phyloP scores from a whole-genome alignment of 2,113 vertebrate species.

The Sinosuthora webbiana region DNA sequence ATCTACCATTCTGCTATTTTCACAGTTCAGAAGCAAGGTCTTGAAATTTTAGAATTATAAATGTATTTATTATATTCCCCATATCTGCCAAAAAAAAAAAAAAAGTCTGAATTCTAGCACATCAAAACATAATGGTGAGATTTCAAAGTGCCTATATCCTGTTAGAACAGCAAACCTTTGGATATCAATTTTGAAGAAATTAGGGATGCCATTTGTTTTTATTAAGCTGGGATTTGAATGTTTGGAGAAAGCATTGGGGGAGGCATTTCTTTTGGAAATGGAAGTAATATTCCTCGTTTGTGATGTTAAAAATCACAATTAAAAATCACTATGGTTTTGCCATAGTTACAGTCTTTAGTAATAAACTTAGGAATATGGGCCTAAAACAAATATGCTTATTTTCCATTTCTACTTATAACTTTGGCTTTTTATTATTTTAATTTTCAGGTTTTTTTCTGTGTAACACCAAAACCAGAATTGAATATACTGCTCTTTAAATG shows the following conservation, averaged over 20 bases:
- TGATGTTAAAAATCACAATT: slow-evolving; percentile 69
- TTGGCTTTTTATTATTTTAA: slow-evolving; percentile 21
- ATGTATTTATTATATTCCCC: slow-evolving; percentile 54
- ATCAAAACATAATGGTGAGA: slow-evolving; percentile 66
- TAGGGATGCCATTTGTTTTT: slow-evolving; percentile 79
- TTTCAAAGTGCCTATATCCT: slow-evolving; percentile 59
- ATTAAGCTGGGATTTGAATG: slow-evolving; percentile 84
- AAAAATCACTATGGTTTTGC: too few relatives aligned
- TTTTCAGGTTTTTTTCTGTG: background rate
- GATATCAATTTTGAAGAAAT: slow-evolving; percentile 74
- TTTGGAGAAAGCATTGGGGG: slow-evolving; percentile 69
- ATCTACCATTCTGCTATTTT: slow-evolving; percentile 10
- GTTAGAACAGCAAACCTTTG: slow-evolving; percentile 66
- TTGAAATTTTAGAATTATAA: slow-evolving; percentile 60
- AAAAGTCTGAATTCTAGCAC: slow-evolving; percentile 24
- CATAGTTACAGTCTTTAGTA: slow-evolving; percentile 53
- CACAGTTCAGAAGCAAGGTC: slow-evolving; percentile 39
- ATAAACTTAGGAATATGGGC: slow-evolving; percentile 42
- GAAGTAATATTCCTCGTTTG: slow-evolving; percentile 70
- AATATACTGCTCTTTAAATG: background rate
- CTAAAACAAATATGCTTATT: slow-evolving; percentile 51
- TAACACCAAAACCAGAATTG: slow-evolving; percentile 13
- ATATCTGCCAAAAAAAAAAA: background rate
- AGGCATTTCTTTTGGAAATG: slow-evolving; percentile 75
- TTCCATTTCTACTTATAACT: slow-evolving; percentile 56